Conservation (phyloP, 2,113 vertebrate genomes). For the Mirounga angustirostris region DNA sequence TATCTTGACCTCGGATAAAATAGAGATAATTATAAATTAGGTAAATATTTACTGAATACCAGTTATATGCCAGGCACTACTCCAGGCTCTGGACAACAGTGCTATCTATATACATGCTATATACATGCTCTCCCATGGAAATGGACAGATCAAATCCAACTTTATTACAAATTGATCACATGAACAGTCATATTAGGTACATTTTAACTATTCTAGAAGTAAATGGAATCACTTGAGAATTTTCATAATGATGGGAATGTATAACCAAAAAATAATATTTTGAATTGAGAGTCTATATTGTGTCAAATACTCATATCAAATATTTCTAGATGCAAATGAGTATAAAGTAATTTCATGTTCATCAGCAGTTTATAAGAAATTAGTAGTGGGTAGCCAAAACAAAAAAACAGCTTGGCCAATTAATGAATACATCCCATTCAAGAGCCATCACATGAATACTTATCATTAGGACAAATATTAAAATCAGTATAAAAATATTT, state of each 20-base stretch:
- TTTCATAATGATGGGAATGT: background rate
- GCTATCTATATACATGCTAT: background rate
- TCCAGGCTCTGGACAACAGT: background rate
- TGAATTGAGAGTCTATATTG: background rate
- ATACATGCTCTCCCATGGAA: background rate
- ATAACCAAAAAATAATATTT: slow-evolving; percentile 9
- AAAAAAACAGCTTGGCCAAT: background rate
- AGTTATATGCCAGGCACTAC: background rate
- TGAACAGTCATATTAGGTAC: background rate
- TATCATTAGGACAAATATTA: background rate
- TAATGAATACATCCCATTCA: slow-evolving; percentile 12
- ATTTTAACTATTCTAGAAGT: slow-evolving; percentile 37
- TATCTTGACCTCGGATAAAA: background rate
- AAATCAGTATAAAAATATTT: background rate
- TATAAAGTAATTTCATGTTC: background rate
- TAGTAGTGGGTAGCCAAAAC: background rate
- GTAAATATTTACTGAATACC: background rate
- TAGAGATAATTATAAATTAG: background rate
- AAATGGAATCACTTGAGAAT: background rate
- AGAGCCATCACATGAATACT: background rate
- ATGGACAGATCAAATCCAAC: background rate
- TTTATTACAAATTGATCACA: background rate
- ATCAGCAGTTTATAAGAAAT: background rate
- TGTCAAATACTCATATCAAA: background rate
- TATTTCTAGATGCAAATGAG: slow-evolving; percentile 23